These are phyloP conservation scores for Aulostomus chinensis DNA, from an alignment of 2,797 vertebrate genomes.

Conservation along the genomic window DNA sequence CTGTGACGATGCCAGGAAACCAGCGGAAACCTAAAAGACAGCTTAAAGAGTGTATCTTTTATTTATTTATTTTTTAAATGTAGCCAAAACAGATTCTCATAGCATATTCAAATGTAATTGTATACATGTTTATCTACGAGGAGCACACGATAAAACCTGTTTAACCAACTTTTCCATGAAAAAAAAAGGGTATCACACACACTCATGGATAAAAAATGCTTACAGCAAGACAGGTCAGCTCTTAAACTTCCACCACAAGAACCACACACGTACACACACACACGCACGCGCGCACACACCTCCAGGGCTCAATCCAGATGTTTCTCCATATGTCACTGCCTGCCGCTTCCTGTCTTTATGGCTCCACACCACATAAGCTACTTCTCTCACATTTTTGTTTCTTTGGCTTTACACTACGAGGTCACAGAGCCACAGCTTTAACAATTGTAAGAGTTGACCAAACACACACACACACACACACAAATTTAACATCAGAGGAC, in stretches of 20 bases:
- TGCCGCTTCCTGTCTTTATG: slow-evolving; percentile 67
- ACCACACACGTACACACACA: slow-evolving; percentile 8
- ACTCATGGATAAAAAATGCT: slow-evolving; percentile 14
- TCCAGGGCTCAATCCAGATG: slow-evolving; percentile 66
- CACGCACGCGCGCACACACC: slow-evolving; percentile 36
- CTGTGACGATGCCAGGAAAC: too few species aligned
- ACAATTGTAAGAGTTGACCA: background rate
- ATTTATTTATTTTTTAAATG: too few species aligned
- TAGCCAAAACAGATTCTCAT: too few species aligned
- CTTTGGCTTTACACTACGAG: slow-evolving; percentile 8
- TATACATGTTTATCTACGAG: too few species aligned
- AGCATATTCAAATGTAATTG: too few species aligned
- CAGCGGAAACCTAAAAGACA: too few species aligned
- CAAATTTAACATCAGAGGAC: too few species aligned
- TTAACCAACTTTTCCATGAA: too few species aligned
- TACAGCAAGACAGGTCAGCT: slow-evolving; percentile 9
- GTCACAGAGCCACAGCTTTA: slow-evolving; percentile 2
- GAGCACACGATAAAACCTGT: background rate
- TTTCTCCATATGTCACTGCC: slow-evolving; percentile 70
- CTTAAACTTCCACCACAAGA: slow-evolving; percentile 24
- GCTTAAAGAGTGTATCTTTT: too few species aligned
- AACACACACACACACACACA: slow-evolving; percentile 7
- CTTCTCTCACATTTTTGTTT: slow-evolving; percentile 27
- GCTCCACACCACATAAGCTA: slow-evolving; percentile 12
- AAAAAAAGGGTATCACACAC: background rate